A percentile compares a stretch with the other conserved stretches of the same genome.
These are phyloP conservation scores for Drosophila micromelanica DNA, from an alignment of 1,140 invertebrate genomes.

Conservation along the genomic window DNA sequence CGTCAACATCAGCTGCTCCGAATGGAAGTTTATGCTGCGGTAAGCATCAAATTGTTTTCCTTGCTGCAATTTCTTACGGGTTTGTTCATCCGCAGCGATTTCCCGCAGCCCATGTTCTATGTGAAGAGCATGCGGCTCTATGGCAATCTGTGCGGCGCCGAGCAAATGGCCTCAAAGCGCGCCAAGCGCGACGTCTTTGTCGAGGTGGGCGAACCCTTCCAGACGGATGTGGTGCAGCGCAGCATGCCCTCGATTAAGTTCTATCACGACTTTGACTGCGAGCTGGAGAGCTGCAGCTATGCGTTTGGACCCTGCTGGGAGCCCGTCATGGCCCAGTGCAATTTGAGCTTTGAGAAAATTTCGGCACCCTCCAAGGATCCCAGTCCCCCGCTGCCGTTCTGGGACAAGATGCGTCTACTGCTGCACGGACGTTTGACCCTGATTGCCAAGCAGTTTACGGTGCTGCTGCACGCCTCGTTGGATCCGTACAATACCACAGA, in stretches of 20 bases:
- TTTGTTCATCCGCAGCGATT: slow-evolving; percentile 88
- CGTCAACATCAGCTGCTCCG: slow-evolving; percentile 91
- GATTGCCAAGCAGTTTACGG: slow-evolving; percentile 93
- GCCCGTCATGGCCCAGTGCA: slow-evolving; percentile 97
- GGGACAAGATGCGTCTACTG: slow-evolving; percentile 98
- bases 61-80: background rate
- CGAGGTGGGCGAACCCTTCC: slow-evolving; percentile 91
- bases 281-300: slow-evolving; percentile 93
- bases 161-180: slow-evolving; percentile 92
- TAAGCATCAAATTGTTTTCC: slow-evolving; percentile 12
- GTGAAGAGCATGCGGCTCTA: slow-evolving; percentile 93
- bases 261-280: slow-evolving; percentile 99
- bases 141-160: slow-evolving; percentile 95
- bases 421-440: slow-evolving; percentile 96
- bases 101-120: slow-evolving; percentile 95
- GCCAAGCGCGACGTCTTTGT: slow-evolving; percentile 90
- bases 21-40: slow-evolving; percentile 93
- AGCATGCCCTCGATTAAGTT: slow-evolving; percentile 98
- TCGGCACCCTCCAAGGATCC: slow-evolving; percentile 95
- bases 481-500: slow-evolving; percentile 99
- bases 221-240: slow-evolving; percentile 89
- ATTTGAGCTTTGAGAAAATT: slow-evolving; percentile 95
- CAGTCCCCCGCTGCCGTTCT: slow-evolving; percentile 96
- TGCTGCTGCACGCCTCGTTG: slow-evolving; percentile 95
- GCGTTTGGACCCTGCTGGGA: slow-evolving; percentile 99